phyloP scores from a whole-genome alignment of 2,113 vertebrate species.

The Apeltes quadracus region DNA sequence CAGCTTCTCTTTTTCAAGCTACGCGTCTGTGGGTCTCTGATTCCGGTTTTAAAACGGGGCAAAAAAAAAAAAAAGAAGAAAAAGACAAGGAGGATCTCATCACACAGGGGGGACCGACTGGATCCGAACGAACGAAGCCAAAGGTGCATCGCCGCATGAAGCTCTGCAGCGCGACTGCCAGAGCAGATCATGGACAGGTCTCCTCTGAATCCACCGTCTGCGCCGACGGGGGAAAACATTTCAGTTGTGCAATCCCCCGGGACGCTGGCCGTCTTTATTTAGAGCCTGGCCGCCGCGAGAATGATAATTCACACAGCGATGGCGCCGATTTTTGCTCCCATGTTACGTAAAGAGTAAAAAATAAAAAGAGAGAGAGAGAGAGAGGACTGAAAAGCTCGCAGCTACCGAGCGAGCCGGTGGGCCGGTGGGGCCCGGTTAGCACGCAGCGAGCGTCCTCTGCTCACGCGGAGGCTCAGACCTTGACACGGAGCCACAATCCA shows the following conservation, averaged over 20 bases:
- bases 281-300: constrained; percentile 8
- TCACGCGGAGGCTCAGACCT: constrained; percentile 74
- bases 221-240: constrained; percentile 16
- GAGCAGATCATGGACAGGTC: constrained; percentile 34
- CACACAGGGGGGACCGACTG: constrained; percentile 19
- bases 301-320: too few relatives aligned
- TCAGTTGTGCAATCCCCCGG: constrained; percentile 55
- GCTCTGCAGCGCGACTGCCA: constrained; percentile 14
- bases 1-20: constrained; percentile 38
- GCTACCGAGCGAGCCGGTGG: constrained; percentile 37
- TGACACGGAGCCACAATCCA: constrained; percentile 76
- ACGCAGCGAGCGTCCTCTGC: constrained; percentile 66
- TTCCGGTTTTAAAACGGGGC: constrained; percentile 26
- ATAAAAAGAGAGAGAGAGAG: neutral
- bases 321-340: neutral
- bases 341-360: neutral
- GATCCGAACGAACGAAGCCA: constrained; percentile 32
- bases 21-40: constrained; percentile 41
- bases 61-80: neutral
- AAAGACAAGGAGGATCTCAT: constrained; percentile 37
- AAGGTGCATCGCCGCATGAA: constrained; percentile 32
- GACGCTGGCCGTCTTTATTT: constrained; percentile 40
- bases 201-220: constrained; percentile 26
- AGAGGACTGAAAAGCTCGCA: constrained; percentile 29
- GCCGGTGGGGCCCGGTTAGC: constrained; percentile 64